Evolutionary conservation across 2,797 vertebrate genomes (phyloP), one percentile per base, ranked within the genome.

Genomic region (Chloroceryle inda): DNA sequence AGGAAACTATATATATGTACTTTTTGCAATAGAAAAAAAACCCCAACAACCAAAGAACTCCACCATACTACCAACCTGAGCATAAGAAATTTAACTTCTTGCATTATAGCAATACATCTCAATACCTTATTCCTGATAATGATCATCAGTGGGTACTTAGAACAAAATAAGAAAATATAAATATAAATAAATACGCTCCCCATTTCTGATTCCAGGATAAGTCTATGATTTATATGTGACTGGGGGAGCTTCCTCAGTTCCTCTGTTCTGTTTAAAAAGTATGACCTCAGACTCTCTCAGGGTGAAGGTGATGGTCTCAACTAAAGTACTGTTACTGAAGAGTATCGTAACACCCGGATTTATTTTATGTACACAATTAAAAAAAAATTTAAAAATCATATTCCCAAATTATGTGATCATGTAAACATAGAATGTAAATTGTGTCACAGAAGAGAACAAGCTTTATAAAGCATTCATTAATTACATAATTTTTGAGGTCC

Each of bases 1-100:
- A 42, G n/a, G 62, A 10, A 69, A 15, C 3, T 16, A 63, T 33
- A 21, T 37, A n/a, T 71, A 31, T 73, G 79, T 76, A 27, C 6
- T n/a, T 52, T 69, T 94, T 79, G 3, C 31, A 63, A 19, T 5
- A 4, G 13, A 40, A 85, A 85, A 37, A 37, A 37, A 37, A 37
- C 13, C 50, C 50, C 26, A 59, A 45, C 1, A 29, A 0, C 5
- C 63, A 38, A 8, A 7, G 19, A 68, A 27, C 3, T 5, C 5
- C 29, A 55, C 7, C 3, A 40, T 11, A 13, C 7, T 45, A 35
- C 20, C 3, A 35, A 29, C 0, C 29, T 58, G 62, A 76, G 7
- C 4, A 35, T 17, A 64, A 74, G 10, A 80, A 62, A 56, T 13
- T 47, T 59, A 74, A 88, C 11, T 37, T 0, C 3, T 4, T 67